Percentiles rank a stretch among this genome's conserved stretches.
Evolutionary conservation across 2,888 invertebrate genomes (phyloP).

Genomic region (Myopa testacea): DNA sequence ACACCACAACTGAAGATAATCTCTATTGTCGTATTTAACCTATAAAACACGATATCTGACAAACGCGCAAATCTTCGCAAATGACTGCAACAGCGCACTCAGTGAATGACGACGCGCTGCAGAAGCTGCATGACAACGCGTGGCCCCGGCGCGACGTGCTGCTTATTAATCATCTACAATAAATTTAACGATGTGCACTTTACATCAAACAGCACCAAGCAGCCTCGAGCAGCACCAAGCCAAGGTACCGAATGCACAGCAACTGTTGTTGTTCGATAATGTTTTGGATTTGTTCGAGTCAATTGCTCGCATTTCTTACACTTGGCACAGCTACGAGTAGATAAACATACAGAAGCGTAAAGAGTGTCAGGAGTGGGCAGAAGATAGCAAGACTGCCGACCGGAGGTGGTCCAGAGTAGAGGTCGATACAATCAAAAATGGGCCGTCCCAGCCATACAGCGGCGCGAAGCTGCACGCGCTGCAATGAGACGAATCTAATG

Average conservation of each 20-base stretch:
- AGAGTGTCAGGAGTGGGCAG: background rate
- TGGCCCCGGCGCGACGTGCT: slow-evolving; percentile 3
- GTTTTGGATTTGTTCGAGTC: slow-evolving; percentile 64
- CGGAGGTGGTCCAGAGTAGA: background rate
- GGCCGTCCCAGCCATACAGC: background rate
- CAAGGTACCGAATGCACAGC: background rate
- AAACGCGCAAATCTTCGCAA: slow-evolving; percentile 17
- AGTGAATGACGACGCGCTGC: background rate
- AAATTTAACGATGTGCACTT: slow-evolving; percentile 6
- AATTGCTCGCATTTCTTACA: slow-evolving; percentile 52
- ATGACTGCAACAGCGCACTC: background rate
- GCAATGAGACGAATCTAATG: slow-evolving; percentile 61
- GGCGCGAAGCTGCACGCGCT: slow-evolving; percentile 38
- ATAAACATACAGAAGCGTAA: slow-evolving; percentile 6
- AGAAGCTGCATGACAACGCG: slow-evolving; percentile 27
- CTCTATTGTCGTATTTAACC: background rate
- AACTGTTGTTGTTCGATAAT: slow-evolving; percentile 55
- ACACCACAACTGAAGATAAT: background rate
- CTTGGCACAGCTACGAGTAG: slow-evolving; percentile 20
- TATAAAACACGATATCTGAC: background rate
- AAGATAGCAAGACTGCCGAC: too few relatives aligned
- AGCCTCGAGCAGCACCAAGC: background rate
- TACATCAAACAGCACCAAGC: background rate
- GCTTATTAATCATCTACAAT: slow-evolving; percentile 20
- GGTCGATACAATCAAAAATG: slow-evolving; percentile 6